Base-by-base conservation (phyloP, 2,888 invertebrate species). In the Bimastos eiseni region DNA sequence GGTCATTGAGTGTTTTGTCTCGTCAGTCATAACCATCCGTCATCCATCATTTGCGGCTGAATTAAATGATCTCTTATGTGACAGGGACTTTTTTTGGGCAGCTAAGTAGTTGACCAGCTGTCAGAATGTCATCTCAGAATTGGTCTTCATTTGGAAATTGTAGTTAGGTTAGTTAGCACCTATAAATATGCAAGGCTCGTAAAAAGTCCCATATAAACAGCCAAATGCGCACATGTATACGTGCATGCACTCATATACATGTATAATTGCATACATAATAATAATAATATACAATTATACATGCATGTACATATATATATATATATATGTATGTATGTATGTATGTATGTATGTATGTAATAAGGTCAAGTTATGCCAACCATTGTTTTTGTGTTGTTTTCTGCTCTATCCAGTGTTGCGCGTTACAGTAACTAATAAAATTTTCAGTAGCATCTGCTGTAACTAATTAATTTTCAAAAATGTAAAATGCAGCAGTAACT, bases 191-290 rank as follows among this genome's bases (percentile, higher is more conserved):
- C 36, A 6, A 36, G 37, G 88, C 30, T 88, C 36, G 11, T 30
- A 37, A 30, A 36, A 88, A 1, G 33, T 2, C 13, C 33, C 24
- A 24, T 21, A 84, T 84, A 84, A 89, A 90, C 17, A 38, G 15
- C 13, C 88, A 55, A 33, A 91, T 15, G 90, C 24, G 89, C 34
- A 91, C 11, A 49, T 89, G 89, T n/a, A 90, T 91, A 37, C 88
- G 89, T 90, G 90, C 83, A 90, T 90, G 90, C 44, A 90, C 89
- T 89, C 38, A 91, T 89, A 89, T 49, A 90, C 89, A 90, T 38
- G 89, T 90, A 91, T 38, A n/a, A n/a, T n/a, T n/a, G n/a, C n/a
- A n/a, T n/a, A n/a, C n/a, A n/a, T n/a, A n/a, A n/a, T n/a, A n/a
- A n/a, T n/a, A n/a, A n/a, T n/a, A n/a, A 90, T 88, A 91, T 83